These are phyloP conservation scores for Aplysia californica DNA, from an alignment of 1,140 invertebrate species.

Conservation along the genomic window DNA sequence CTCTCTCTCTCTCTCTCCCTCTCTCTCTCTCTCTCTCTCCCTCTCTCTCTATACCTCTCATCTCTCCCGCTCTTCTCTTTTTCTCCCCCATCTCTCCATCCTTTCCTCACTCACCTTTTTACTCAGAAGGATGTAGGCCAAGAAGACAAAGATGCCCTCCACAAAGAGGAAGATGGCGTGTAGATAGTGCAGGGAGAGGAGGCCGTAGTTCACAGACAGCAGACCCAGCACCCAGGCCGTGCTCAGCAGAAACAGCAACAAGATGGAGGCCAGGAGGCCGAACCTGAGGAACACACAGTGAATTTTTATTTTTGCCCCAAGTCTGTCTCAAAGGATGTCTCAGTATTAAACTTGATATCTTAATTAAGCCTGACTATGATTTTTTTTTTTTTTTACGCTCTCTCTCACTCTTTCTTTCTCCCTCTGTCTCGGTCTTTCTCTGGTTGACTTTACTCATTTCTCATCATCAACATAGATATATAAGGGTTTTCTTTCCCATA, in stretches of 20 bases:
- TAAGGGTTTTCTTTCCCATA: too few species aligned
- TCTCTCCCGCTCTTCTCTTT: too few species aligned
- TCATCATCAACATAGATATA: too few species aligned
- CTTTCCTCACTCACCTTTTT: slow-evolving; percentile 73
- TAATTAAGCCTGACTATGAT: too few species aligned
- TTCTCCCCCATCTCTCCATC: not conserved
- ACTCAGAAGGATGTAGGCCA: slow-evolving; percentile 88
- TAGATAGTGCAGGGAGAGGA: slow-evolving; percentile 78
- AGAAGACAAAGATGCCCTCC: slow-evolving; percentile 81
- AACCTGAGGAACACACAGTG: slow-evolving; percentile 79
- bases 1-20: not conserved
- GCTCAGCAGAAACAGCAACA: slow-evolving; percentile 79
- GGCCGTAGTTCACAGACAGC: slow-evolving; percentile 82
- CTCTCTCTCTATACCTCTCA: too few species aligned
- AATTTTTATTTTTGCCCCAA: too few species aligned
- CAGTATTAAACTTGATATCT: too few species aligned
- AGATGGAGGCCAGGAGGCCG: slow-evolving; percentile 82
- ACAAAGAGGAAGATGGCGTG: slow-evolving; percentile 78
- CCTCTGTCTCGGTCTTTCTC: too few species aligned
- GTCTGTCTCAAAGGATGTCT: too few species aligned
- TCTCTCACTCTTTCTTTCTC: too few species aligned
- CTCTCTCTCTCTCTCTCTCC: not conserved
- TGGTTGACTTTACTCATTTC: too few species aligned
- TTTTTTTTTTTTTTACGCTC: too few species aligned
- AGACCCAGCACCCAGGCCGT: slow-evolving; percentile 85